phyloP scores from a whole-genome alignment of 2,888 invertebrate species.

The Aphidius colemani region DNA sequence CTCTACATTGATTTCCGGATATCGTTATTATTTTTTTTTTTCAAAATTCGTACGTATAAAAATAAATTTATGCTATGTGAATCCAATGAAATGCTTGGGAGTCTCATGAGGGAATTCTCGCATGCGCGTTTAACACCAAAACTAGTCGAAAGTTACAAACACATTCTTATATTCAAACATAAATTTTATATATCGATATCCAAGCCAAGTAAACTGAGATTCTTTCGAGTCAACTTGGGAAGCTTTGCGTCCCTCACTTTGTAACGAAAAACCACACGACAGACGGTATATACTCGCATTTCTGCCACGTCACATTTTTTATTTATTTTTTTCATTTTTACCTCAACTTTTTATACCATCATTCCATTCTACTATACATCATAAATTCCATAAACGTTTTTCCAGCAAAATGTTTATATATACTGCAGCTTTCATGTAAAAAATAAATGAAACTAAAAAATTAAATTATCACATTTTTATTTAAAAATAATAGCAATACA shows the following conservation, averaged over 20 bases:
- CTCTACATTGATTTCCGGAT: background rate
- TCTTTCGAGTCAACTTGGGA: conserved; percentile 17
- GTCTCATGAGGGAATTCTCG: conserved; percentile 17
- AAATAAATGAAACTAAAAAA: no score
- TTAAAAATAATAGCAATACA: background rate
- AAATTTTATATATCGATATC: background rate
- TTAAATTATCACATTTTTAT: no score
- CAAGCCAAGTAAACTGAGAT: conserved; percentile 25
- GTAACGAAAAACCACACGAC: conserved; percentile 21
- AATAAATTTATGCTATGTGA: conserved; percentile 4
- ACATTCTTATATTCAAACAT: background rate
- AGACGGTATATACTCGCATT: background rate
- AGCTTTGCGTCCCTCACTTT: conserved; percentile 23
- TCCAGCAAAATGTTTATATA: background rate
- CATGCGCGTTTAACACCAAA: background rate
- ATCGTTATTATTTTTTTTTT: background rate
- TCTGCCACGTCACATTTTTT: background rate
- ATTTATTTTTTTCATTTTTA: conserved; percentile 4
- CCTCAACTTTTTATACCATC: background rate
- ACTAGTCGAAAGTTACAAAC: no score
- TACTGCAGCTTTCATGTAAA: no score
- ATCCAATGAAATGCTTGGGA: conserved; percentile 20
- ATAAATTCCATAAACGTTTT: background rate
- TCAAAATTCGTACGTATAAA: background rate
- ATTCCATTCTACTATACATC: background rate